Percentiles rank a stretch among this genome's conserved stretches.
Evolutionary conservation across 2,797 vertebrate genomes (phyloP).

Genomic region (Bovichtus variegatus): DNA sequence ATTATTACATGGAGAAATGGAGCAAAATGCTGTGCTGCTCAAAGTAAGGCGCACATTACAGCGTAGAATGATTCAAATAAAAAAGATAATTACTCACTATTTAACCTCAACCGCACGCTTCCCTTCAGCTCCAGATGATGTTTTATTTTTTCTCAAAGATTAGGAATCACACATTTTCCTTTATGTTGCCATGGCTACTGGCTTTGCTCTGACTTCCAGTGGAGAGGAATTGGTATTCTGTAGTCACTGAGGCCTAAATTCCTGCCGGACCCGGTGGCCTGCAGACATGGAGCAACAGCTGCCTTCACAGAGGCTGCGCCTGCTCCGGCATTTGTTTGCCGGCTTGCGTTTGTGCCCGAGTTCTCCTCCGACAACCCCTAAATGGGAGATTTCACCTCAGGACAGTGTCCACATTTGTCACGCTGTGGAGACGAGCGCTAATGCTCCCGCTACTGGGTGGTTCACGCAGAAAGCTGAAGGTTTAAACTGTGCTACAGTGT

Average conservation of each 20-base stretch:
- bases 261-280: constrained; percentile 64
- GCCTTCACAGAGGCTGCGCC: constrained; percentile 38
- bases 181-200: constrained; percentile 75
- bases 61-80: constrained; percentile 25
- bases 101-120: constrained; percentile 49
- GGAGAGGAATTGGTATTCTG: constrained; percentile 71
- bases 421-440: constrained; percentile 7
- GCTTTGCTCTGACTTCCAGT: constrained; percentile 51
- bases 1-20: constrained; percentile 45
- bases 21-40: constrained; percentile 19
- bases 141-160: constrained; percentile 40
- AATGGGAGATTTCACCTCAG: constrained; percentile 58
- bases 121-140: constrained; percentile 31
- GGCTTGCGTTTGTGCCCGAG: constrained; percentile 15
- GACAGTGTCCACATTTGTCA: constrained; percentile 47
- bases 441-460: not conserved
- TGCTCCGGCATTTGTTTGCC: constrained; percentile 35
- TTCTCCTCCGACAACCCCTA: constrained; percentile 15
- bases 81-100: constrained; percentile 50
- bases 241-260: constrained; percentile 62
- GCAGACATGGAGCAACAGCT: constrained; percentile 69
- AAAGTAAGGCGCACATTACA: constrained; percentile 41
- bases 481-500: constrained; percentile 36
- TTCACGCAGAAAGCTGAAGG: constrained; percentile 15
- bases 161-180: constrained; percentile 58